Percentiles rank a stretch among this genome's conserved stretches.
Conservation (phyloP, 2,888 invertebrate species). For the Meghimatium bilineatum region DNA sequence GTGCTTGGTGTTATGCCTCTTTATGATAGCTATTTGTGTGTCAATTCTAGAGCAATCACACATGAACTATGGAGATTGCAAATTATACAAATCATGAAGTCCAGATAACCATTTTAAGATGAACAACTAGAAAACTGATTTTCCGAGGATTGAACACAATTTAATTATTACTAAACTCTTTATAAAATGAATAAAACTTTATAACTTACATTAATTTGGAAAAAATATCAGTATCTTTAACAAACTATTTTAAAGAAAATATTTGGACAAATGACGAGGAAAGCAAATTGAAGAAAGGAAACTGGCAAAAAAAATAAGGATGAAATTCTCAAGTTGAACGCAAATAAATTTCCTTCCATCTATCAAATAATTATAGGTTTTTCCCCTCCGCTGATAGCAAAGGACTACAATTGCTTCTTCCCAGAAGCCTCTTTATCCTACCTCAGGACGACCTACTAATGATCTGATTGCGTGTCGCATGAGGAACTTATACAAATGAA, state of each 20-base stretch:
- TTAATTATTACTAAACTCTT: no score
- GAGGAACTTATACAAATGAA: constrained; percentile 40
- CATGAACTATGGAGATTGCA: no score
- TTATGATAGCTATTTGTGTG: no score
- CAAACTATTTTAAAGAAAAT: background rate
- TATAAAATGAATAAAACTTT: no score
- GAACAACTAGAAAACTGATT: no score
- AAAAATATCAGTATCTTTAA: background rate
- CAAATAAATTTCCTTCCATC: constrained; percentile 29
- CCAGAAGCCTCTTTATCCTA: constrained; percentile 26
- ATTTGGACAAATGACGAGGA: background rate
- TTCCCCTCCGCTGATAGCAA: background rate
- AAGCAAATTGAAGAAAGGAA: background rate
- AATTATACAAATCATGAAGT: no score
- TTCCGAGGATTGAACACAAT: no score
- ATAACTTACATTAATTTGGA: no score
- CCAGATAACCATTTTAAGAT: no score
- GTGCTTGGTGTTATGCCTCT: no score
- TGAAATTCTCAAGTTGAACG: constrained; percentile 14
- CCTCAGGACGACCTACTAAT: constrained; percentile 26
- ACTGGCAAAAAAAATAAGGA: background rate
- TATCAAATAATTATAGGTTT: constrained; percentile 25
- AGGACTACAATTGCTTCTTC: constrained; percentile 4
- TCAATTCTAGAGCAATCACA: no score
- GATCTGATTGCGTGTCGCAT: constrained; percentile 39